Evolutionary conservation across 2,797 vertebrate species (phyloP), one percentile per base, ranked within the genome.

Genomic region (Vultur gryphus): DNA sequence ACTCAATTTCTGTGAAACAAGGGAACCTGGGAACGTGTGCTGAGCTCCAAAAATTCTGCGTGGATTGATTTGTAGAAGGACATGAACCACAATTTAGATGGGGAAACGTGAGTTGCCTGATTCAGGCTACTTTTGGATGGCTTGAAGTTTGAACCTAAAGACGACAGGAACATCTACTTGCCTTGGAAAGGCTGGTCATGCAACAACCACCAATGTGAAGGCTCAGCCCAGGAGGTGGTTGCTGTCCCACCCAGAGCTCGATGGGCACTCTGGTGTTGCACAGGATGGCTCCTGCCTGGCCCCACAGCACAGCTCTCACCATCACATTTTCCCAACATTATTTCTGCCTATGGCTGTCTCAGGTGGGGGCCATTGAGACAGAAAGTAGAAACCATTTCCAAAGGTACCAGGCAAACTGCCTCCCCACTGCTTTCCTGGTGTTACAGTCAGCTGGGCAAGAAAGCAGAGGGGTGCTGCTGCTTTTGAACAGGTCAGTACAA

Each of bases 161-260:
- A 41, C 37, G 49, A 52, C 18, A 62, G 41, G 10, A 91, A 39
- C 7, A n/a, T 18, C 10, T 72, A 15, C 7, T 26, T 65, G 31
- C 10, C 24, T 59, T 59, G 51, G 69, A 72, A 87, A 77, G 19
- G 11, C 37, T 58, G 10, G 16, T 52, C 49, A 71, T 44, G 13
- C 35, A 59, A 49, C 25, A 80, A 20, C 13, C 0, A 2, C 13
- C 0, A 0, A 24, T 26, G 29, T 13, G 28, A 80, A 64, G 44
- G 33, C 17, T 87, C 29, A 89, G 41, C 16, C 11, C 8, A 49
- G 17, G 26, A 48, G 9, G 7, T 59, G 19, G 6, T 8, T 89
- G 26, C 49, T 81, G 39, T 25, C 49, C 37, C 18, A 48, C 35
- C 58, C 6, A 83, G 59, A 66, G n/a, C 31, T 85, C 2, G 2